Base-by-base conservation (phyloP, 2,113 vertebrate species). In the Leptobrachium leishanense region DNA sequence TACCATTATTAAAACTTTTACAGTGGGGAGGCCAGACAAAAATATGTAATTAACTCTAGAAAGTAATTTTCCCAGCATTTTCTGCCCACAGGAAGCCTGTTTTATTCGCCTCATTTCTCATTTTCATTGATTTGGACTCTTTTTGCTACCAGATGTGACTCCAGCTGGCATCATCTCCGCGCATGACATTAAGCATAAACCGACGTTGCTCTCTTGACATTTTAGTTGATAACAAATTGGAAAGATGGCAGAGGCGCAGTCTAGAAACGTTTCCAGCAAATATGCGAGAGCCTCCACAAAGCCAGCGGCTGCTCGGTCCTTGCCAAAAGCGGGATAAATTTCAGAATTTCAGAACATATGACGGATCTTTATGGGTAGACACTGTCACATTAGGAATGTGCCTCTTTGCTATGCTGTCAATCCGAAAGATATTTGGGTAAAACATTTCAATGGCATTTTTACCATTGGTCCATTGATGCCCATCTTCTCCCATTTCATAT, bases 111-210 rank as follows among this genome's bases (percentile, higher is more conserved):
- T 74, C 78, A 81, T 81, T 74, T 74, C 74, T 81, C 78, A 81
- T 81, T 81, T 74, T 81, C 78, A 81, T 74, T 74, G 78, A 81
- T 74, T 81, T 81, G 78, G 78, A 81, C 55, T 81, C 64, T 68
- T 81, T 62, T 62, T 55, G 42, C 78, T 68, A 68, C 78, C 78
- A 81, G 78, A 81, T 81, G 78, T 81, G 71, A 74, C 71, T 81
- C 71, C 78, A 81, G 78, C 78, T 81, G 78, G 78, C 78, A 68
- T 50, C 20, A 81, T 65, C 54, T 40, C 64, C 50, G 72, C 65
- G 53, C 78, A 74, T 66, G 72, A 62, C 78, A 74, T 73, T 81
- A 66, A 74, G 71, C 54, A 67, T 63, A 81, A 81, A 81, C 78
- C 20, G 78, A 63, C 72, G 72, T 43, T 74, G 78, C 78, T 74